Evolutionary conservation across 1,140 invertebrate genomes (phyloP).

Genomic region (Spodoptera litura): DNA sequence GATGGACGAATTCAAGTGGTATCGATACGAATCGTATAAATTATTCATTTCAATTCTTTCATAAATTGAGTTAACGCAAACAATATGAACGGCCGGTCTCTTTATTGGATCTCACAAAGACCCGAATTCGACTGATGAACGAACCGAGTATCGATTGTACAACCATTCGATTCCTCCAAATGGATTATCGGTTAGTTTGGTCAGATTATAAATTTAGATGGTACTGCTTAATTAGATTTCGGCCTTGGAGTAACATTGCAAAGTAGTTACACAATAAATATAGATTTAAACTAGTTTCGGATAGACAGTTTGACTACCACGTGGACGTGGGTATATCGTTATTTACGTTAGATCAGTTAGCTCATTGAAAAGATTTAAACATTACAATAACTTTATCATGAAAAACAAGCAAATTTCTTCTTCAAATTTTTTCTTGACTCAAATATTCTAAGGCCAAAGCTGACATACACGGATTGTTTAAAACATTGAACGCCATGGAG

Average conservation of each 20-base stretch:
- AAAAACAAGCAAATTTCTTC: too few species aligned
- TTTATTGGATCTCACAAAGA: slow-evolving; percentile 40
- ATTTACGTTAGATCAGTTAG: too few species aligned
- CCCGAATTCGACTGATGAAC: slow-evolving; percentile 33
- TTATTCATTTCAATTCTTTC: slow-evolving; percentile 43
- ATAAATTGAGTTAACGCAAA: slow-evolving; percentile 47
- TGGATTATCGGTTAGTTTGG: slow-evolving; percentile 31
- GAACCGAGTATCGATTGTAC: slow-evolving; percentile 27
- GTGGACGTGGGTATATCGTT: too few species aligned
- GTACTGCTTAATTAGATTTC: slow-evolving; percentile 7
- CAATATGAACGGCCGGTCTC: slow-evolving; percentile 19
- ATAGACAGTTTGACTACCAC: not conserved
- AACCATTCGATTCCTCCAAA: slow-evolving; percentile 18
- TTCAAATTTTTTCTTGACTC: too few species aligned
- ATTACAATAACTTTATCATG: too few species aligned
- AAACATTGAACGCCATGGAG: too few species aligned
- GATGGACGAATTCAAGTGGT: slow-evolving; percentile 15
- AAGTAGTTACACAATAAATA: not conserved
- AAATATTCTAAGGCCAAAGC: too few species aligned
- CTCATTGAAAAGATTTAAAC: too few species aligned
- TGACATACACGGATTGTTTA: too few species aligned
- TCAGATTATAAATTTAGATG: slow-evolving; percentile 13
- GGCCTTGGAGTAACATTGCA: not conserved
- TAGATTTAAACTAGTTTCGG: too few species aligned
- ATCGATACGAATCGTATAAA: slow-evolving; percentile 28